Percentiles rank a stretch among this genome's conserved stretches.
These are phyloP conservation scores for Erebia epiphron DNA, from an alignment of 2,888 invertebrate species.

Conservation along the genomic window DNA sequence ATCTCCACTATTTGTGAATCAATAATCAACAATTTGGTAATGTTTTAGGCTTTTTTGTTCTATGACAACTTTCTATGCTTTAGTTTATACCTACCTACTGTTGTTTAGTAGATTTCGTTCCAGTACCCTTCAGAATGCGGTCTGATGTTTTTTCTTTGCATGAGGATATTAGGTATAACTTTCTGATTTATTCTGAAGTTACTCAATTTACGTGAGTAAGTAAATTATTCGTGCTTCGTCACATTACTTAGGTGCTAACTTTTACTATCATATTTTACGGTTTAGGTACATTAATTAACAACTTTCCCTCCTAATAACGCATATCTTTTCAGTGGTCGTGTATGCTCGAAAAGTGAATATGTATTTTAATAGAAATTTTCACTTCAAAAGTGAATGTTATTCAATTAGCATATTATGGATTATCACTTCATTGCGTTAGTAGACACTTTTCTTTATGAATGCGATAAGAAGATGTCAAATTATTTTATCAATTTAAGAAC, in stretches of 20 bases:
- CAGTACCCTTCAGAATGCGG: not conserved
- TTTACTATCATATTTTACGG: conserved; percentile 6
- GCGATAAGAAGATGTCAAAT: not conserved
- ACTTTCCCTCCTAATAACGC: conserved; percentile 6
- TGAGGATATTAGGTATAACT: conserved; percentile 15
- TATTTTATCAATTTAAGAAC: not conserved
- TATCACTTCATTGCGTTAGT: too few relatives aligned
- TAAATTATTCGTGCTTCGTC: conserved; percentile 13
- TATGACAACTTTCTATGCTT: too few relatives aligned
- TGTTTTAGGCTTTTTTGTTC: too few relatives aligned
- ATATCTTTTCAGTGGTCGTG: conserved; percentile 4
- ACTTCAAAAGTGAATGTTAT: not conserved
- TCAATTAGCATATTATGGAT: not conserved
- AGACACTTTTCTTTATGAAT: too few relatives aligned
- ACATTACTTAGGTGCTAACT: not conserved
- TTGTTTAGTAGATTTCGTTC: too few relatives aligned
- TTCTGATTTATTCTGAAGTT: conserved; percentile 34
- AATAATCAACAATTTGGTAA: too few relatives aligned
- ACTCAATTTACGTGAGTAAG: conserved; percentile 22
- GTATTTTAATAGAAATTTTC: not conserved
- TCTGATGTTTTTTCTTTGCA: not conserved
- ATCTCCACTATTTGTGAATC: too few relatives aligned
- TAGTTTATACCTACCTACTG: too few relatives aligned
- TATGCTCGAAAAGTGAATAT: not conserved
- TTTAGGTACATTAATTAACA: conserved; percentile 13